Percentiles rank a stretch among this genome's conserved stretches.
Evolutionary conservation across 2,113 vertebrate genomes (phyloP).

Genomic region (Mustela lutreola): DNA sequence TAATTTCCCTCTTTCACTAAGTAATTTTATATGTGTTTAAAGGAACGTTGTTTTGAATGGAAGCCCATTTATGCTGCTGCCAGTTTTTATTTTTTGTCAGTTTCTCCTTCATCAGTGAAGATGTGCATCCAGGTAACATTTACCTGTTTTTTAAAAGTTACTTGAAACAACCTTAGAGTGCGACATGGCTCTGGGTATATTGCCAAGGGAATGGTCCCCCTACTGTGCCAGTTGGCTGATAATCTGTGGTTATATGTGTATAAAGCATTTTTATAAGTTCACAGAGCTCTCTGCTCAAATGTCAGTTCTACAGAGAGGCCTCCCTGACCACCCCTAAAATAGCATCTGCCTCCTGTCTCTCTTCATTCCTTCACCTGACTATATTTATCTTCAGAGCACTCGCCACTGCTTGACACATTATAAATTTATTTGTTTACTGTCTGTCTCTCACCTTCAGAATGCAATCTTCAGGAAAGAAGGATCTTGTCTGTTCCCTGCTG

Average conservation of each 20-base stretch:
- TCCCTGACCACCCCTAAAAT: constrained; percentile 50
- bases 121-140: not conserved
- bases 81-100: constrained; percentile 17
- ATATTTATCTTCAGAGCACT: constrained; percentile 59
- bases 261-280: constrained; percentile 48
- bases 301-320: constrained; percentile 30
- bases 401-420: not conserved
- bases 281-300: constrained; percentile 40
- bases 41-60: constrained; percentile 31
- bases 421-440: constrained; percentile 28
- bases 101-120: not conserved
- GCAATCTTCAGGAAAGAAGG: not conserved
- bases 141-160: not conserved
- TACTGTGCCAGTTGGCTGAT: constrained; percentile 6
- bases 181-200: not conserved
- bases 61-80: not conserved
- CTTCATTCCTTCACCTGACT: constrained; percentile 26
- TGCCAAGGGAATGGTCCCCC: not conserved
- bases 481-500: not conserved
- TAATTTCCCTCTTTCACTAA: constrained; percentile 2
- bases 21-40: not conserved
- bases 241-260: not conserved
- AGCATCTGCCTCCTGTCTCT: constrained; percentile 12
- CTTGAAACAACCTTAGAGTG: not conserved
- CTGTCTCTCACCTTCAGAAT: not conserved